These are phyloP conservation scores for Eulemur coronatus DNA, from an alignment of 2,797 vertebrate genomes.

Conservation along the genomic window DNA sequence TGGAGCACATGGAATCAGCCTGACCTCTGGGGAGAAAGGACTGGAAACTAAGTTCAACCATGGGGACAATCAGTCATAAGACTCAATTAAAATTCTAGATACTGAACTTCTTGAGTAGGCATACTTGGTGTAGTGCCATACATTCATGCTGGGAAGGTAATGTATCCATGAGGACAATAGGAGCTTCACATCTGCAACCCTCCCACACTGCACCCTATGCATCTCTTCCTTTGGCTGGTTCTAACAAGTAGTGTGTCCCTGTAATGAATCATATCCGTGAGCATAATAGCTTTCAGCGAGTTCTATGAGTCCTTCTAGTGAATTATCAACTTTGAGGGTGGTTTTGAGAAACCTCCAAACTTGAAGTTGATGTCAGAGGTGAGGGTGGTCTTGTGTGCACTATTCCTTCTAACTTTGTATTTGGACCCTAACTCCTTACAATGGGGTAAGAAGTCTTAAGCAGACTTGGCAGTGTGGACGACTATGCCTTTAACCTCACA, in stretches of 20 bases:
- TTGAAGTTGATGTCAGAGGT: not conserved
- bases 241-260: slow-evolving; percentile 6
- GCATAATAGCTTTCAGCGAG: not conserved
- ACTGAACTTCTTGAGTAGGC: not conserved
- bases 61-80: not conserved
- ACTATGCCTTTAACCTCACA: not conserved
- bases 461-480: not conserved
- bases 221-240: not conserved
- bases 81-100: not conserved
- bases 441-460: not conserved
- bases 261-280: not conserved
- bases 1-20: not conserved
- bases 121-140: not conserved
- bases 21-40: not conserved
- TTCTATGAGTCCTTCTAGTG: slow-evolving; percentile 1
- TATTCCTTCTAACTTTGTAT: not conserved
- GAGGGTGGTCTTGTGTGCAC: not conserved
- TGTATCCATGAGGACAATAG: not conserved
- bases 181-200: not conserved
- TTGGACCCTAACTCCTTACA: not conserved
- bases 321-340: not conserved
- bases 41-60: not conserved
- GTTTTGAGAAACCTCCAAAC: not conserved
- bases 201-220: not conserved
- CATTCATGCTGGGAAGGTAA: not conserved